Evolutionary conservation across 2,797 vertebrate genomes (phyloP).

Genomic region (Falco biarmicus): DNA sequence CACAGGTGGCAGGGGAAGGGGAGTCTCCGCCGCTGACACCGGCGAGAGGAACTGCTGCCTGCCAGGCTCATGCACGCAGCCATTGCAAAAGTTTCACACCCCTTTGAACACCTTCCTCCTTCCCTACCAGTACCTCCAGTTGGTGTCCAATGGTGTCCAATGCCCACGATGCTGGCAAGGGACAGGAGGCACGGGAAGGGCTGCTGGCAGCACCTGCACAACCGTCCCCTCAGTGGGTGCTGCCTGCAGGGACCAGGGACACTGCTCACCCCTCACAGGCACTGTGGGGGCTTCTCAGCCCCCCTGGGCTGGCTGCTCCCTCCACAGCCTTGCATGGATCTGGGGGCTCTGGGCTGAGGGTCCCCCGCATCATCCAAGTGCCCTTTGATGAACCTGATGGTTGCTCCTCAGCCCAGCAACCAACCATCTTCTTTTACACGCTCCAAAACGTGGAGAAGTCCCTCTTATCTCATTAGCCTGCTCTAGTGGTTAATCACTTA

Average conservation of each 20-base stretch:
- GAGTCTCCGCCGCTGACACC: fast-evolving
- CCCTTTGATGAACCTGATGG: neutral
- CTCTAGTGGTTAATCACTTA: conserved; percentile 13
- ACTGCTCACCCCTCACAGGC: neutral
- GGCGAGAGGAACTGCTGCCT: neutral
- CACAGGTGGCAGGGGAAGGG: neutral
- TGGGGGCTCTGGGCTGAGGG: neutral
- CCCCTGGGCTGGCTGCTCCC: neutral
- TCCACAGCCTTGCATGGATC: neutral
- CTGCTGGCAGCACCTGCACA: fast-evolving
- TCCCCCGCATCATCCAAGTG: fast-evolving
- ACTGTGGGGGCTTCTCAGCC: neutral
- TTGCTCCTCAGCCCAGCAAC: neutral
- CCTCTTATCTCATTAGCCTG: conserved; percentile 1
- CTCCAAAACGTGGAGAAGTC: neutral
- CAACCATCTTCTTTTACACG: neutral
- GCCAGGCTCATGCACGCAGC: neutral
- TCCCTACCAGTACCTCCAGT: neutral
- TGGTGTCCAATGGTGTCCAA: neutral
- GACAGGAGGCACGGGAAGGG: neutral
- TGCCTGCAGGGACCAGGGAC: neutral
- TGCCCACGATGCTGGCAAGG: fast-evolving
- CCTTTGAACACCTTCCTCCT: neutral
- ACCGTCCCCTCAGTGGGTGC: fast-evolving
- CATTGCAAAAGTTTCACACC: fast-evolving